Evolutionary conservation across 2,797 vertebrate species (phyloP).

Genomic region (Varecia variegata): DNA sequence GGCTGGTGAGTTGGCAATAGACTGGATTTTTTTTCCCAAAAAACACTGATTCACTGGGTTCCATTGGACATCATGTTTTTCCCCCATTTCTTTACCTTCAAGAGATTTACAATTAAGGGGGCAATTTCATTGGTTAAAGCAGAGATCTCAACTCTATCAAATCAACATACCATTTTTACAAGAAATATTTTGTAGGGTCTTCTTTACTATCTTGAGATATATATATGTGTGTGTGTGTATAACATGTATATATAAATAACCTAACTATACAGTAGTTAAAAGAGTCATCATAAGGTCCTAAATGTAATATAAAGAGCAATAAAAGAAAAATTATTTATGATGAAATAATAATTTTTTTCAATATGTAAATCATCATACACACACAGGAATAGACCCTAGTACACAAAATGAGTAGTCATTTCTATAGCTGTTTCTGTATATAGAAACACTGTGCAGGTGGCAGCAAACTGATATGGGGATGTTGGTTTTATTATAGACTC

Average conservation of each 20-base stretch:
- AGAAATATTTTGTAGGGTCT: background rate
- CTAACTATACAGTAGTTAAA: background rate
- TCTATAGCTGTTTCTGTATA: background rate
- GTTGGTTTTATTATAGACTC: background rate
- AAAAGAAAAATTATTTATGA: background rate
- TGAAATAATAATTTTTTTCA: background rate
- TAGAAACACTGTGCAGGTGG: background rate
- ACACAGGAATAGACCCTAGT: background rate
- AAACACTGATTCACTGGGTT: background rate
- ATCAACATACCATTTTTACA: background rate
- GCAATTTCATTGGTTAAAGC: background rate
- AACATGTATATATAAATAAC: background rate
- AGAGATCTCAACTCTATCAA: background rate
- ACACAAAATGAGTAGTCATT: background rate
- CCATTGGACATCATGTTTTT: background rate
- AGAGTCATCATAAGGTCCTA: background rate
- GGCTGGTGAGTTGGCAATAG: background rate
- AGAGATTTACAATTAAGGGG: background rate
- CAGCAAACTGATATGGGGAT: background rate
- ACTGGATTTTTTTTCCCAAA: fast-evolving
- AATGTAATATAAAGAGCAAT: background rate
- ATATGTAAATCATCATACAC: background rate
- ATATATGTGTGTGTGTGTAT: background rate
- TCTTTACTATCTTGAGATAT: background rate
- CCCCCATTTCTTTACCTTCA: background rate